Evolutionary conservation across 2,797 vertebrate species (phyloP).

Genomic region (Crenuchus spilurus): DNA sequence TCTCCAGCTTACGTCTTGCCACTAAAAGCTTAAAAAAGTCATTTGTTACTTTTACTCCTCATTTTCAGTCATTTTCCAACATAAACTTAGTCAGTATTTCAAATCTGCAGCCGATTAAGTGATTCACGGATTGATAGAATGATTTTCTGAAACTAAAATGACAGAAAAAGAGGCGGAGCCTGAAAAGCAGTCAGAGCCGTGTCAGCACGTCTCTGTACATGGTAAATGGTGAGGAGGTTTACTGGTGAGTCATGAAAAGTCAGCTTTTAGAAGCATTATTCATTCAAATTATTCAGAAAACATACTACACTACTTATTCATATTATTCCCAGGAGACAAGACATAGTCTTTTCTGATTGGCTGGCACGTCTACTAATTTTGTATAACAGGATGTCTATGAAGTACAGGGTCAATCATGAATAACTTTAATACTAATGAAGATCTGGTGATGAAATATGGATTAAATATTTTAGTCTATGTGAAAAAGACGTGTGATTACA

Average conservation of each 20-base stretch:
- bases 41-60: neutral
- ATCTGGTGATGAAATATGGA: too few relatives aligned
- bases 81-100: neutral
- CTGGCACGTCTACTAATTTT: too few relatives aligned
- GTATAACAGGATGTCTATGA: too few relatives aligned
- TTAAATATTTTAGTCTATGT: too few relatives aligned
- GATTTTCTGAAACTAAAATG: neutral
- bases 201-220: neutral
- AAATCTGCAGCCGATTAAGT: neutral
- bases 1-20: slow-evolving; percentile 66
- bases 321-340: too few relatives aligned
- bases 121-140: neutral
- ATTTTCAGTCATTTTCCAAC: neutral
- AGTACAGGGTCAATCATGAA: too few relatives aligned
- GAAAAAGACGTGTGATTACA: too few relatives aligned
- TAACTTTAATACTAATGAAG: too few relatives aligned
- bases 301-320: too few relatives aligned
- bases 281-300: slow-evolving; percentile 19
- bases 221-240: slow-evolving; percentile 1
- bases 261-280: slow-evolving; percentile 23
- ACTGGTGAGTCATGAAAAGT: slow-evolving; percentile 25
- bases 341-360: too few relatives aligned
- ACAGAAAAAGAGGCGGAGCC: neutral
- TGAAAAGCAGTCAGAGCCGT: neutral
- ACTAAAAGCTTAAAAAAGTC: slow-evolving; percentile 59